Conservation (phyloP, 1,140 invertebrate species). For the Meloidogyne floridensis region DNA sequence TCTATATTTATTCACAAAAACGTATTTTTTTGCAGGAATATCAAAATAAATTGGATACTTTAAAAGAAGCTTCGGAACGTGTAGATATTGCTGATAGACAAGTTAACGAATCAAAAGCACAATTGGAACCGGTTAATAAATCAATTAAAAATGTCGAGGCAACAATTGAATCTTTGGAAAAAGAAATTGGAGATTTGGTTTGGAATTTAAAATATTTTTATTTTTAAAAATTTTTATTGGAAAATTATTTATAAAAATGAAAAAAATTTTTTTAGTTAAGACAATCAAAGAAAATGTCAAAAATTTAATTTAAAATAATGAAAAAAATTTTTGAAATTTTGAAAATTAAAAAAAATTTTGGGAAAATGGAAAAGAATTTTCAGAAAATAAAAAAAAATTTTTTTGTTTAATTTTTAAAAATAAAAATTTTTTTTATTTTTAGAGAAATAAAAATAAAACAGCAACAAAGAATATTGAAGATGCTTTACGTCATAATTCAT, state of each 20-base stretch:
- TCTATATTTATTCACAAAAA: no score
- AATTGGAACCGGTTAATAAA: constrained; percentile 6
- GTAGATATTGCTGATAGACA: constrained; percentile 28
- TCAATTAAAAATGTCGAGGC: background rate
- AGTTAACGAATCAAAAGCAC: background rate
- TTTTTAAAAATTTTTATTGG: background rate
- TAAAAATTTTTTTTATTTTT: background rate
- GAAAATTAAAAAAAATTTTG: no score
- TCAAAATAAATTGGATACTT: constrained; percentile 67
- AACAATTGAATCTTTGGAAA: background rate
- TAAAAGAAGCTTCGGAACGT: constrained; percentile 68
- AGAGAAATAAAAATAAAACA: constrained; percentile 13
- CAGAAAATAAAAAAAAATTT: no score
- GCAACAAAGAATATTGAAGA: constrained; percentile 19
- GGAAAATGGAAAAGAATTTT: no score
- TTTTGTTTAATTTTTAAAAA: no score
- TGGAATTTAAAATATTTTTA: background rate
- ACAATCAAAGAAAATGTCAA: no score
- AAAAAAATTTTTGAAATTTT: no score
- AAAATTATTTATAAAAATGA: no score
- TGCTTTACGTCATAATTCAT: background rate
- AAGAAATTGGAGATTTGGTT: background rate
- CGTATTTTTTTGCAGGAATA: constrained; percentile 21
- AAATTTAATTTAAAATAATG: no score
- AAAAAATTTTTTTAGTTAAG: no score